Evolutionary conservation across 2,113 vertebrate species (phyloP), one percentile per base, ranked within the genome.

Genomic region (Eulemur rufifrons): DNA sequence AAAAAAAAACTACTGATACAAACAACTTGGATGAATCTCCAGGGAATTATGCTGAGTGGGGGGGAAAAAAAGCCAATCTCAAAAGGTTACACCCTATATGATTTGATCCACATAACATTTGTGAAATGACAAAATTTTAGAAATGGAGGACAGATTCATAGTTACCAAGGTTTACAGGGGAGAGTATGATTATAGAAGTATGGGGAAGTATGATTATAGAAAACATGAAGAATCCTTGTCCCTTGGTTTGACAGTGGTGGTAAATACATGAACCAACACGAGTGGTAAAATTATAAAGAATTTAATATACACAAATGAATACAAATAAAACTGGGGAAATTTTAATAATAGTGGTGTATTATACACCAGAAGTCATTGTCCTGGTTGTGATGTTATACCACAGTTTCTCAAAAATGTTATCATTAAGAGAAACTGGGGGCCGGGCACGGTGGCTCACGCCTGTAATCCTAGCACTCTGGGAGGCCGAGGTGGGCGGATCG

Each of bases 341-440:
- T 18, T 77, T 71, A 82, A 5, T 86, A 86, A 86, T 56, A 54
- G 13, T n/a, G 17, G 14, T 59, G 5, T 66, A 59, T 45, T 54
- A 39, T 47, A 39, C 6, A 37, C 56, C 54, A 59, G 63, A 86
- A 9, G 34, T 56, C 39, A 95, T 59, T 87, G 90, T 78, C 20
- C 54, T 90, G 50, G 20, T 80, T 88, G 45, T 91, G 37, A 77
- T 81, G 59, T 59, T 87, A 52, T 29, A 85, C 34, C 64, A 74
- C 0, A 73, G 54, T 85, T 91, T 87, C 32, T 42, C 56, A 91
- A 93, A 93, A 96, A 91, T 68, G 77, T 89, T 91, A 93, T 66
- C 50, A 81, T 2, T 77, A 42, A 14, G 13, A 89, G 42, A 89
- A 91, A 92, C 47, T 56, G 32, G 69, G 34, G 37, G 37, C 37